Evolutionary conservation across 2,888 invertebrate genomes (phyloP).

Genomic region (Rhaphigaster nebulosa): DNA sequence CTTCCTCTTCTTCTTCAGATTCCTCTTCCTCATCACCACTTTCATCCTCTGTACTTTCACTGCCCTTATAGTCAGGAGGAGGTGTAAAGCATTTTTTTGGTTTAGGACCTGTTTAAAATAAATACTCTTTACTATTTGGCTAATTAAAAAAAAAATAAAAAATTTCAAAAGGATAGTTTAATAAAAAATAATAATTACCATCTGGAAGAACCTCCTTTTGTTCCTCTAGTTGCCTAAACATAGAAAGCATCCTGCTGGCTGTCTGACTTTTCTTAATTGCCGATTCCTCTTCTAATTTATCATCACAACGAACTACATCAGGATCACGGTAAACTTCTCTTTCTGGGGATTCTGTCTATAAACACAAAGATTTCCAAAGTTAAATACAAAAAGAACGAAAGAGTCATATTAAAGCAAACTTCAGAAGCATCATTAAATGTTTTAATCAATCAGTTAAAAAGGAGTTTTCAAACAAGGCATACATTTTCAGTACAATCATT

Average conservation of each 20-base stretch:
- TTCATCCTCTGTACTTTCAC: conserved; percentile 68
- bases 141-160: neutral
- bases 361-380: neutral
- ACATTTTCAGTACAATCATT: neutral
- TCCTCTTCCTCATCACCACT: conserved; percentile 70
- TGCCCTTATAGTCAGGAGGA: conserved; percentile 78
- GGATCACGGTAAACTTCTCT: conserved; percentile 82
- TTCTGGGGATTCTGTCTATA: conserved; percentile 77
- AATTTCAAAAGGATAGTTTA: neutral
- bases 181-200: conserved; percentile 66
- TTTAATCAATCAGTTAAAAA: neutral
- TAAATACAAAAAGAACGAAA: neutral
- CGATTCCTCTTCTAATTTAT: conserved; percentile 72
- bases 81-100: conserved; percentile 92
- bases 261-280: conserved; percentile 77
- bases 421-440: neutral
- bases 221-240: conserved; percentile 91
- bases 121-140: neutral
- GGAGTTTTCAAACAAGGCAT: neutral
- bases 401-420: neutral
- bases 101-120: conserved; percentile 75
- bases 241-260: conserved; percentile 87
- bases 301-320: conserved; percentile 76
- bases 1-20: conserved; percentile 69
- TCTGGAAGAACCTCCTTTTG: conserved; percentile 72